Conservation (phyloP, 2,797 vertebrate species). For the Cephalopachus bancanus region DNA sequence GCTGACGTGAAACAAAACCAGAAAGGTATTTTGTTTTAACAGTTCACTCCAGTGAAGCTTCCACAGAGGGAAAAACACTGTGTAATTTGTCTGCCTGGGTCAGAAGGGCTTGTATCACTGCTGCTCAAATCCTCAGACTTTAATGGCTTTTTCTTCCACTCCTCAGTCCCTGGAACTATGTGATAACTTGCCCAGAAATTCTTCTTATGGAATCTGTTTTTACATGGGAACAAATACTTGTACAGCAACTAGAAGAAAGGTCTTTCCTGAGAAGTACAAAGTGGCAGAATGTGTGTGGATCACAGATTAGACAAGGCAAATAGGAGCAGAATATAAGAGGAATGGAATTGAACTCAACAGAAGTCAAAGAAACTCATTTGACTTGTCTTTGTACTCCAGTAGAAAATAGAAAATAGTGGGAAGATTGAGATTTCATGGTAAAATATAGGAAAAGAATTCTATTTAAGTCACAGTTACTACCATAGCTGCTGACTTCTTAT, state of each 20-base stretch:
- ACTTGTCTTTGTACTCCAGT: background rate
- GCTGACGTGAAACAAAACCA: background rate
- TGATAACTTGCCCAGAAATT: slow-evolving; percentile 54
- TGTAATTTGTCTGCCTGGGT: background rate
- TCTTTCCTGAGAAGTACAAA: slow-evolving; percentile 33
- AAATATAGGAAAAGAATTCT: slow-evolving; percentile 43
- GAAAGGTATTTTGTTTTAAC: background rate
- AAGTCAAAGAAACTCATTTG: slow-evolving; percentile 11
- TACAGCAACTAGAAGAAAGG: slow-evolving; percentile 30
- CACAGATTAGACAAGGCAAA: slow-evolving; percentile 38
- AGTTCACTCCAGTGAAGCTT: background rate
- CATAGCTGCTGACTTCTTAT: background rate
- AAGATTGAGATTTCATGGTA: slow-evolving; percentile 1
- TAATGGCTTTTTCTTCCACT: background rate
- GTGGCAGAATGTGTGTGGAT: slow-evolving; percentile 3
- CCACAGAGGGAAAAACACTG: background rate
- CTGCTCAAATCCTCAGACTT: background rate
- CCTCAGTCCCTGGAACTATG: slow-evolving; percentile 43
- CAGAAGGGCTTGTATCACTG: background rate
- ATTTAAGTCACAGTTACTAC: background rate
- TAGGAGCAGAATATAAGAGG: background rate
- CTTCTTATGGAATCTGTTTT: slow-evolving; percentile 1
- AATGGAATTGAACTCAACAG: background rate
- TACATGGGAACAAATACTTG: slow-evolving; percentile 9
- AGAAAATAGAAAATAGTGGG: background rate